Evolutionary conservation across 2,888 invertebrate species (phyloP), one percentile per base, ranked within the genome.

Genomic region (Chymomyza caudatula): DNA sequence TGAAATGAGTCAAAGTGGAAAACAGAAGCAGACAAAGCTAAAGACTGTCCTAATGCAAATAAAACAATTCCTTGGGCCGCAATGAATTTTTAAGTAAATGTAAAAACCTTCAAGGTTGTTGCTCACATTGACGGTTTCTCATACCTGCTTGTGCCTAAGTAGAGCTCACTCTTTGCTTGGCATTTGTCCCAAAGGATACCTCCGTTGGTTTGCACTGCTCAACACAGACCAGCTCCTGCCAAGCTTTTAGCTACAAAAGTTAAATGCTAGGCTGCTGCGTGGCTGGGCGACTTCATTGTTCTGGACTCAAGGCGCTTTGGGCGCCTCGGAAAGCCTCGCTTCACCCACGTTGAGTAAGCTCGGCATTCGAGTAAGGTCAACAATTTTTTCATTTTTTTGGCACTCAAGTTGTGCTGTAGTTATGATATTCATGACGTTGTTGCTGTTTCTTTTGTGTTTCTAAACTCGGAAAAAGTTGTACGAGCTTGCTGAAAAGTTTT

Each of bases 1-100:
- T 37, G 11, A 47, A 47, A n/a, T 17, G 25, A 47, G 44, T 25
- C 37, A 61, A 64, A 63, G 66, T 63, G 56, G 23, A 63, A 56
- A 69, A 71, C 61, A 23, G 66, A 60, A 51, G 17, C 44, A 47
- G 44, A 47, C 15, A 15, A 4, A 51, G 20, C 8, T 51, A 22
- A 51, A 20, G 6, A 20, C 51, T 47, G 15, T 13, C 55, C 51
- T 53, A 65, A 69, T 62, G 64, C 54, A 81, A 84, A 78, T 66
- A 81, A 84, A 84, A 76, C 78, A 78, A 81, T 85, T 73, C 81
- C 70, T 78, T 61, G 63, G 80, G 65, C 60, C 73, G 76, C 86
- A 84, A 84, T 81, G 80, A 81, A 86, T 81, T 85, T 84, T 84
- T 84, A 84, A 80, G 15, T 20, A 67, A 78, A 76, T 73, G 78